Conservation (phyloP, 2,113 vertebrate genomes). For the Burhinus bistriatus region DNA sequence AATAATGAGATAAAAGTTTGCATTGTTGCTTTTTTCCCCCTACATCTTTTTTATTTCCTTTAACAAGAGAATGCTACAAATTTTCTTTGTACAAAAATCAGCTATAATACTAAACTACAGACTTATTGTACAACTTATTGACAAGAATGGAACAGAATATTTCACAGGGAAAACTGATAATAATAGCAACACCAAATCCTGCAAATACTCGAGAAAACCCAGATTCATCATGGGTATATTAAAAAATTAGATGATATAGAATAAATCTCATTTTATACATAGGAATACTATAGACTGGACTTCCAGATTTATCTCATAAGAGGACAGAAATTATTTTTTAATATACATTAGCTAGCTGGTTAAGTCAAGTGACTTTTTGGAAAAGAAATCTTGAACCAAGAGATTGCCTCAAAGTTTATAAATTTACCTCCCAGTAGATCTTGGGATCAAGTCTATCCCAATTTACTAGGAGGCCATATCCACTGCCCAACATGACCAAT, state of each 20-base stretch:
- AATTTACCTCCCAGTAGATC: background rate
- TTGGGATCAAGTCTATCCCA: background rate
- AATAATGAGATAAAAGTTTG: background rate
- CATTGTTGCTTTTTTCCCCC: background rate
- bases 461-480: background rate
- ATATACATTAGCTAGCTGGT: background rate
- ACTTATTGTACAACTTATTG: background rate
- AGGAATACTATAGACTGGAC: background rate
- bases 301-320: background rate
- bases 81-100: background rate
- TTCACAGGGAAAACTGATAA: background rate
- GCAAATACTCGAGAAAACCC: background rate
- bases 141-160: background rate
- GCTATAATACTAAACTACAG: background rate
- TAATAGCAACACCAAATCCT: background rate
- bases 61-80: background rate
- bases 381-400: background rate
- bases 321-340: background rate
- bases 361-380: background rate
- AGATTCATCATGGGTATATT: background rate
- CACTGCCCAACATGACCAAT: background rate
- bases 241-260: background rate
- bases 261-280: background rate
- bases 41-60: background rate
- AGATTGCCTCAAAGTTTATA: background rate